Evolutionary conservation across 2,113 vertebrate species (phyloP), one percentile per base, ranked within the genome.

Genomic region (Callionymus lyra): DNA sequence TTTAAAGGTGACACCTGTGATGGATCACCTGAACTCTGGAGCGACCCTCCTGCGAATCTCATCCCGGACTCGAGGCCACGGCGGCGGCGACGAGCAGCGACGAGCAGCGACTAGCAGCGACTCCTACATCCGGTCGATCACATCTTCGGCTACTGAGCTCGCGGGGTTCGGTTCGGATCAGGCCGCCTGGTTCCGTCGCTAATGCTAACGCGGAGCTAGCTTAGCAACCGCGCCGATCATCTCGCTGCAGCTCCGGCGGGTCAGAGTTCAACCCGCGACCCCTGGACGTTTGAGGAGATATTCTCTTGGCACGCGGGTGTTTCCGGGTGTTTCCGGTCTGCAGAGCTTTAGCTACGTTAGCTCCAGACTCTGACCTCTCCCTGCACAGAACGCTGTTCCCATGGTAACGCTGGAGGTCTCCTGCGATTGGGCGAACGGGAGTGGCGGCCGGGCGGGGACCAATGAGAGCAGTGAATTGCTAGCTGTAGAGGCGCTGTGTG

Each of bases 311-410:
- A n/a, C n/a, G n/a, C n/a, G n/a, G n/a, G n/a, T n/a, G n/a, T n/a
- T n/a, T n/a, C n/a, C n/a, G n/a, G n/a, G n/a, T n/a, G n/a, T n/a
- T n/a, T n/a, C n/a, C n/a, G n/a, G n/a, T n/a, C n/a, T n/a, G n/a
- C n/a, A n/a, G n/a, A n/a, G n/a, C n/a, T n/a, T 41, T 48, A 56
- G 15, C 32, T n/a, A n/a, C 6, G 12, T 18, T 56, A 59, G 51
- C 45, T 57, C 8, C 21, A 8, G 4, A 27, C 21, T 27, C 4
- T 27, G 21, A 27, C 21, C 21, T 27, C 21, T 27, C 21, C 21
- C 21, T 27, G 21, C 21, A 27, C 21, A 34, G 55, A 55, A 66
- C 47, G 45, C 54, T 17, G 77, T 80, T 38, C 43, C 74, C 77
- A 2, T 65, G 65, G 77, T 61, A 70, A 80, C 77, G 50, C 34